Evolutionary conservation across 2,888 invertebrate genomes (phyloP), one percentile per base, ranked within the genome.

Genomic region (Lysandra bellargus): DNA sequence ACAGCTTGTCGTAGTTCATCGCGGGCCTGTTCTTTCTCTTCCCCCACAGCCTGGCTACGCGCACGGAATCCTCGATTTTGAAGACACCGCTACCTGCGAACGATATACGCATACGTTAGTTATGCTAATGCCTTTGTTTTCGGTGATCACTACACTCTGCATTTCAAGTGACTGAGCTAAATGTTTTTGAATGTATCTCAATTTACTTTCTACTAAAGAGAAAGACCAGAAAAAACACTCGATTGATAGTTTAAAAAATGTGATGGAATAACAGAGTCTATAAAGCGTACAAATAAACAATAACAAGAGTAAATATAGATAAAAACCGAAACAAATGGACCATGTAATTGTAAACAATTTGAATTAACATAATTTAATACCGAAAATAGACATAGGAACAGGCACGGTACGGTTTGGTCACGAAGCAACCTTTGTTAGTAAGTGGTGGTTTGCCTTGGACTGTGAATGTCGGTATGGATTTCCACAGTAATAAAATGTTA

Each of bases 1-100:
- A 99, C 78, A 99, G 95, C 91, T 99, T 99, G 95, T 99, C 99
- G 95, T 99, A 99, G 95, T 99, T 99, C 99, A 99, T 99, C 49
- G 99, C 99, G 0, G 99, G 99, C 12, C 99, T 96, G 95, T 99
- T 99, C 94, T 99, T 99, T 83, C 99, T 96, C 86, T 98, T 97
- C 81, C 99, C 99, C 99, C 99, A 99, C 79, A 99, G 96, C 84
- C 98, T 96, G n/a, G 99, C 99, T 79, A 99, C 99, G 84, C 98
- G 96, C 49, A 99, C 98, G 14, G 99, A 99, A 93, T 99, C 99
- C 92, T 99, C 99, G 89, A 99, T 99, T 95, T 99, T 99, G 95
- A 99, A 99, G 73, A 99, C 97, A 80, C 99, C 99, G 91, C 97
- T 98, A 90, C 92, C 95, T 95, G 92, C 80, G 85, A 78, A 81